These are phyloP conservation scores for Diaprepes abbreviatus DNA, from an alignment of 2,888 invertebrate species.

Conservation along the genomic window DNA sequence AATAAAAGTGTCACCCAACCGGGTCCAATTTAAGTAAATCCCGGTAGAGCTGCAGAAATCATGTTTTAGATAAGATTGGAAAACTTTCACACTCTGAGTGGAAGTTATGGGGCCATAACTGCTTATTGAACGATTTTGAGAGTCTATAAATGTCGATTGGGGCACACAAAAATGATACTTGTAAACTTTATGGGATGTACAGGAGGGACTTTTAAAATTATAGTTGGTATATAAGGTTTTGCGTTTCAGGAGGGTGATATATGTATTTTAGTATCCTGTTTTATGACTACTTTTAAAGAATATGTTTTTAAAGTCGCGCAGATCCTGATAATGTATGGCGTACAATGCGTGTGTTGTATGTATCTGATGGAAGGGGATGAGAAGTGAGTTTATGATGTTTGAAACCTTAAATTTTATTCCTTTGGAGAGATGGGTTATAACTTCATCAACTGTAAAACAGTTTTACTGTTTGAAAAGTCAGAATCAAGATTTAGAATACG, in stretches of 20 bases:
- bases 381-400: no score
- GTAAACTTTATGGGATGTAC: conserved; percentile 39
- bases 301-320: no score
- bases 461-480: no score
- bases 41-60: conserved; percentile 46
- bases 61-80: conserved; percentile 49
- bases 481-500: no score
- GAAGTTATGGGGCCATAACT: conserved; percentile 48
- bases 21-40: conserved; percentile 48
- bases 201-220: conserved; percentile 14
- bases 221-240: neutral
- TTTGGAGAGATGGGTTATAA: no score
- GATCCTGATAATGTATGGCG: no score
- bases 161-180: conserved; percentile 33
- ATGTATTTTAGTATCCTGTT: no score
- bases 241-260: neutral
- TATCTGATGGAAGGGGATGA: no score
- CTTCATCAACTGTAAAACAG: no score
- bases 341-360: no score
- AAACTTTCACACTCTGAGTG: conserved; percentile 44
- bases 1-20: conserved; percentile 45
- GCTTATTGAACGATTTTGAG: conserved; percentile 48
- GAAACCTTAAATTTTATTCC: no score
- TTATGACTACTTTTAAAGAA: no score
- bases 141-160: conserved; percentile 46